Evolutionary conservation across 2,113 vertebrate species (phyloP).

Genomic region (Pitta sordida): DNA sequence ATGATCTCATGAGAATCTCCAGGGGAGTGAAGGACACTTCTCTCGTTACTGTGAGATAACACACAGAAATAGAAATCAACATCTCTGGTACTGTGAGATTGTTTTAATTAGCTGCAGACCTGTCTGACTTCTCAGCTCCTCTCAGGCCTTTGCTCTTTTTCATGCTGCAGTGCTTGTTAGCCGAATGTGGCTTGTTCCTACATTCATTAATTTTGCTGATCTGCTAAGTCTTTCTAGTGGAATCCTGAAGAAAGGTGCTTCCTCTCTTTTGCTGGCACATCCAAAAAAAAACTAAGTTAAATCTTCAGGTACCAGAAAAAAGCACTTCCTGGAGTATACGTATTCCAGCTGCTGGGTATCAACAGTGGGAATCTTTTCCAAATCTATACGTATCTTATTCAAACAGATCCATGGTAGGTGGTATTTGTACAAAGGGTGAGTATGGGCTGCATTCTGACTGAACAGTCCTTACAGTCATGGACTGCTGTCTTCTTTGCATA

Average conservation of each 20-base stretch:
- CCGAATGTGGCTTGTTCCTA: too few species aligned
- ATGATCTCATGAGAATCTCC: too few species aligned
- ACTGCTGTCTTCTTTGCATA: background rate
- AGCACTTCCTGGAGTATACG: background rate
- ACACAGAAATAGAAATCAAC: too few species aligned
- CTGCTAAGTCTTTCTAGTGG: background rate
- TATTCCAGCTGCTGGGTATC: background rate
- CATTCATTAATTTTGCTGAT: background rate
- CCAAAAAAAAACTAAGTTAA: background rate
- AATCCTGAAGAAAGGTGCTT: background rate
- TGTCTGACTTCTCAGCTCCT: too few species aligned
- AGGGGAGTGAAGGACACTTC: too few species aligned
- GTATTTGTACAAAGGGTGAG: background rate
- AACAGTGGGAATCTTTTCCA: background rate
- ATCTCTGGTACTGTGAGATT: too few species aligned
- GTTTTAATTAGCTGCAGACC: too few species aligned
- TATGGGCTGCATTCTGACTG: background rate
- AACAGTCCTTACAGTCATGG: background rate
- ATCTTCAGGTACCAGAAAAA: background rate
- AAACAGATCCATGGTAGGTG: background rate
- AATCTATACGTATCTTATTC: background rate
- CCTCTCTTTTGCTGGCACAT: background rate
- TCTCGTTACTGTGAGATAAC: too few species aligned
- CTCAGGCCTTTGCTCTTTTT: too few species aligned
- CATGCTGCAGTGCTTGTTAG: too few species aligned